A percentile compares a stretch with the other conserved stretches of the same genome.
These are phyloP conservation scores for Daktulosphaira vitifoliae DNA, from an alignment of 1,140 invertebrate genomes.

Conservation along the genomic window DNA sequence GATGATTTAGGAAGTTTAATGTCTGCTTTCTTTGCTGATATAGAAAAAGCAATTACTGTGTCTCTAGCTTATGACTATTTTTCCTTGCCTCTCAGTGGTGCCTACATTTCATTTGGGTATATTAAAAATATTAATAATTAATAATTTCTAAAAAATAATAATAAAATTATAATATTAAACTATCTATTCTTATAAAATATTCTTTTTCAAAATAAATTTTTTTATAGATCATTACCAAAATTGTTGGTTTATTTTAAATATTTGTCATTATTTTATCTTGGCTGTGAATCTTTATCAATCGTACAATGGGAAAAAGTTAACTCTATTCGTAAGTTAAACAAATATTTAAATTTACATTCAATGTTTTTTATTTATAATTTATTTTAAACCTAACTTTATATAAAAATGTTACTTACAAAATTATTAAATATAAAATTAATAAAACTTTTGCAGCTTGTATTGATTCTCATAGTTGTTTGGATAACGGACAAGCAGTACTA, in stretches of 20 bases:
- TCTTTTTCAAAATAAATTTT: too few relatives aligned
- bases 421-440: too few relatives aligned
- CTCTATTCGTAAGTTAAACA: conserved; percentile 47
- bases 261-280: conserved; percentile 59
- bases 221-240: conserved; percentile 42
- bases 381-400: background rate
- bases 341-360: background rate
- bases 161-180: too few relatives aligned
- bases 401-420: too few relatives aligned
- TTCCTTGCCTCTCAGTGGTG: conserved; percentile 53
- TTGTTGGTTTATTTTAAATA: conserved; percentile 52
- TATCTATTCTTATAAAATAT: too few relatives aligned
- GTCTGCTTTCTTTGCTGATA: conserved; percentile 55
- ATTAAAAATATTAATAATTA: background rate
- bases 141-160: background rate
- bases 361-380: background rate
- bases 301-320: conserved; percentile 56
- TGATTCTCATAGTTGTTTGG: conserved; percentile 10
- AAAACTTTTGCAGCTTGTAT: background rate
- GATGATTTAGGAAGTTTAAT: conserved; percentile 50
- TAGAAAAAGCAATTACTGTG: conserved; percentile 50
- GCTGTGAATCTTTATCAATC: conserved; percentile 57
- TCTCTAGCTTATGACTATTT: conserved; percentile 57
- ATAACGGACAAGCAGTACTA: conserved; percentile 17
- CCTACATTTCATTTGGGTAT: conserved; percentile 53